Base-by-base conservation (phyloP, 2,113 vertebrate species). In the Chelonoidis abingdonii region DNA sequence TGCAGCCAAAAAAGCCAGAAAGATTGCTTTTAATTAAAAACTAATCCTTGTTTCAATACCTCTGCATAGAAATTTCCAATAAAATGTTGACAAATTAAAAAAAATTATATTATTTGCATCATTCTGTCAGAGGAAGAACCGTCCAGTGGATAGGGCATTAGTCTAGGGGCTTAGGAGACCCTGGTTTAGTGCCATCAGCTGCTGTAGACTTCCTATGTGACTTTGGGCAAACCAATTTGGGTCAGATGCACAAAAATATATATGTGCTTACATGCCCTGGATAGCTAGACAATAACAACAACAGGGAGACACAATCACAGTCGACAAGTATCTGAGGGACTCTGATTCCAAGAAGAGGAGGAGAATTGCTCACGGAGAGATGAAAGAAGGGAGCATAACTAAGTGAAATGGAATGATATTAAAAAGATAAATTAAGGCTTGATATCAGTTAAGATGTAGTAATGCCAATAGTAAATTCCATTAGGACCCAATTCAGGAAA, bases 401-500 rank as follows among this genome's bases (percentile, higher is more conserved):
- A 62, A 86, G 89, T 69, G 62, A 69, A 92, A 83, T 22, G 69
- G 35, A 16, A 72, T 93, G 90, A 57, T 53, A 41, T 83, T 88
- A 86, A 59, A 35, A 59, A 35, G 24, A 56, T 44, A 50, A 31
- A 38, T 80, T 89, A 59, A 88, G 90, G 35, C 35, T 87, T 50
- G 50, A 50, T 94, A 59, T 88, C 41, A 59, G 1, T 47, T 59
- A 24, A 57, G 41, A 31, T 82, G 4, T 27, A 69, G 11, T 56
- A 81, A 84, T 41, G 65, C 31, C 62, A 89, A 4, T 41, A 57
- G 85, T 31, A 89, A 83, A 85, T 93, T 93, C 62, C 75, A 0
- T 86, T 84, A 90, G 41, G 79, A 54, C 41, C 91, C 89, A 76
- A 52, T 93, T 56, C 21, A 92, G 57, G 50, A 93, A 95, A 87